A percentile compares a stretch with the other conserved stretches of the same genome.
Evolutionary conservation across 2,113 vertebrate species (phyloP).

Genomic region (Anolis carolinensis): DNA sequence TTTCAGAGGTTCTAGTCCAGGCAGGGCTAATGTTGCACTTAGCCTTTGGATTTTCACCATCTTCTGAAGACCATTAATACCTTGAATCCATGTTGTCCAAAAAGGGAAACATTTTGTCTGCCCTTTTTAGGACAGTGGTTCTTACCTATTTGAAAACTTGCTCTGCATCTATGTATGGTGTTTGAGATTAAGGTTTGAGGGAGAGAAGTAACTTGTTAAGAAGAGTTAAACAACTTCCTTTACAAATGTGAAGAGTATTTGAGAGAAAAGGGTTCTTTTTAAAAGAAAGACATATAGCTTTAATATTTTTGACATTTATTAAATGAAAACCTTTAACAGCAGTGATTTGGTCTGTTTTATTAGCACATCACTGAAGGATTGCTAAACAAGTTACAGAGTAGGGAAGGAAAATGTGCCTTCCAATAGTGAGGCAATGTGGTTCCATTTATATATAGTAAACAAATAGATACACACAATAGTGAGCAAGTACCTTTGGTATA

Average conservation of each 20-base stretch:
- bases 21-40: no score
- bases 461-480: neutral
- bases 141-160: neutral
- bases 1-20: no score
- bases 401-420: conserved; percentile 22
- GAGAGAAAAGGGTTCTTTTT: neutral
- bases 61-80: neutral
- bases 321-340: neutral
- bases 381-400: neutral
- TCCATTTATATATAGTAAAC: neutral
- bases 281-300: neutral
- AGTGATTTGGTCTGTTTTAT: neutral
- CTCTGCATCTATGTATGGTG: neutral
- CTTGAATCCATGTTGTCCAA: neutral
- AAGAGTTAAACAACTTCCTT: neutral
- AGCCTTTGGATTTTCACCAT: neutral
- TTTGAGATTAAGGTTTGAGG: neutral
- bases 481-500: conserved; percentile 16
- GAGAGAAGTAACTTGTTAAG: neutral
- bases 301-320: neutral
- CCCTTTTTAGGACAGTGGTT: neutral
- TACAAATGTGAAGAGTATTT: neutral
- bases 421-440: neutral
- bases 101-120: no score
- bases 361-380: conserved; percentile 7